Evolutionary conservation across 2,888 invertebrate species (phyloP), one percentile per base, ranked within the genome.

Genomic region (Diarsia mendica): DNA sequence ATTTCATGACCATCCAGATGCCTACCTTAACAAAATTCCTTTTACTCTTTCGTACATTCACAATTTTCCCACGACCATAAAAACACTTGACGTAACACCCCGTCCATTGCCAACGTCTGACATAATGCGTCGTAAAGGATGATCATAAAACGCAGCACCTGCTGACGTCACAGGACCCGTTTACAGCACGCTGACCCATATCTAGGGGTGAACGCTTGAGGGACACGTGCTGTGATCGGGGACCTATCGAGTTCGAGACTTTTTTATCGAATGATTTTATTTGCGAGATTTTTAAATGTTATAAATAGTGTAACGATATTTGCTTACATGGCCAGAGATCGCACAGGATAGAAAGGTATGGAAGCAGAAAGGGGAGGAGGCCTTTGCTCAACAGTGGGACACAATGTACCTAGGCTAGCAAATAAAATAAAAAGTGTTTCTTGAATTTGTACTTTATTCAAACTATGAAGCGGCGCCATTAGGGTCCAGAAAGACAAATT

Each of bases 121-220:
- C 67, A 78, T 63, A 82, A 82, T 77, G 28, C 48, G 75, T 79
- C 85, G 74, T 80, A 82, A 83, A 86, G 72, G 76, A 81, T 72
- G 67, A 72, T 87, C 85, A 84, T 88, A 87, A 86, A 87, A 86
- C n/a, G 81, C 72, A 69, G 70, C 80, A 85, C 72, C 70, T 83
- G 83, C n/a, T 23, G 84, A 91, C 92, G 92, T 90, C 90, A 89
- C 90, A 88, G 90, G 93, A 92, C 92, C 86, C 86, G 93, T 92
- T 92, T 90, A 87, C 80, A 88, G 91, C 90, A 89, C 90, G 90
- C 91, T 95, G 95, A 94, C 95, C 95, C 85, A 95, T 92, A 94
- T 94, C 88, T 83, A 88, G 89, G 87, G 91, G 89, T 89, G 88
- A 90, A 89, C 77, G 89, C 73, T 87, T 85, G 82, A 89, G 85